Base-by-base conservation (phyloP, 2,888 invertebrate genomes). In the Parnassius smintheus region DNA sequence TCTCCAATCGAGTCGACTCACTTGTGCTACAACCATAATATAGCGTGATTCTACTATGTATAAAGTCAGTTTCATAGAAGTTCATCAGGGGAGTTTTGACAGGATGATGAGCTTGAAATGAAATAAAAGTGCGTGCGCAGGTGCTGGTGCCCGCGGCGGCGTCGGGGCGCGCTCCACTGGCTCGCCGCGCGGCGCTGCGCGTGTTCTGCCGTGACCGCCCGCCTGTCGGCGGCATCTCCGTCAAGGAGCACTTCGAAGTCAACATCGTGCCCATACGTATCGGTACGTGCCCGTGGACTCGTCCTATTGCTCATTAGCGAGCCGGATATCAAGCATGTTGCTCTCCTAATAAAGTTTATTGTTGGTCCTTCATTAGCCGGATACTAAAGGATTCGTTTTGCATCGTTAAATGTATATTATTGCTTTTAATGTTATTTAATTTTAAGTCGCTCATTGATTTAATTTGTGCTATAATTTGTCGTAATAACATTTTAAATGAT, bases 171-270 rank as follows among this genome's bases (percentile, higher is more conserved):
- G 97, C 98, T 93, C 98, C 98, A 0, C 95, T 98, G 42, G 98
- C 98, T 65, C 94, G 98, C 49, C 97, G 97, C 87, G 95, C 98
- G 77, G 97, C 98, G 22, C 88, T 99, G 68, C 94, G 99, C 68
- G 96, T 99, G 55, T 98, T 98, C 87, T 99, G 99, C 74, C 94
- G 98, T 65, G 99, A 99, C 88, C 96, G 97, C 70, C 97, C 98
- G 54, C 98, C 98, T 0, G 99, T 99, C 8, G 99, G 98, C n/a
- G 99, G 99, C 2, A 99, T 99, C 72, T 97, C 98, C 0, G 98
- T 99, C 12, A 99, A 99, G 83, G 99, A 99, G 81, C 98, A 99
- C 88, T 98, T 99, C 84, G 99, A 99, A 92, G 98, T 99, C 69
- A 99, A 99, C 88, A 96, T 99, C 52, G 97, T 98, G 12, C 99